Conservation (phyloP, 2,113 vertebrate species). For the Capreolus pygargus region DNA sequence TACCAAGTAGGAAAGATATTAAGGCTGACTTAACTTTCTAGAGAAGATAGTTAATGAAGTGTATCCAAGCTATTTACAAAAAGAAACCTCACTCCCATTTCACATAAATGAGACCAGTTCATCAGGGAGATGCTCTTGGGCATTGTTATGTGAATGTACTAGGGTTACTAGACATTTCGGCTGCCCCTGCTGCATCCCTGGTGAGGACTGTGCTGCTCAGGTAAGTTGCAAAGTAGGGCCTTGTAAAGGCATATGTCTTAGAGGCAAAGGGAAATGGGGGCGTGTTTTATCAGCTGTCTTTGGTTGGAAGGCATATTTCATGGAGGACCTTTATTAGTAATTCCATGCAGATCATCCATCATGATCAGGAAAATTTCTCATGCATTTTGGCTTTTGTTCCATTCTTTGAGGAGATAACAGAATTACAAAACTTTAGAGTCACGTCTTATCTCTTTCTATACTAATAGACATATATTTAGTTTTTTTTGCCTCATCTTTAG, state of each 20-base stretch:
- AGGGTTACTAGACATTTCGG: neutral
- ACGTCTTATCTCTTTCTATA: neutral
- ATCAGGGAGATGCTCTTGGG: neutral
- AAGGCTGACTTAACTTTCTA: constrained; percentile 12
- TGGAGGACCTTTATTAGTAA: neutral
- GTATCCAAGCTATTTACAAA: neutral
- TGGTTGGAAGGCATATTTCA: neutral
- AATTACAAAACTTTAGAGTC: neutral
- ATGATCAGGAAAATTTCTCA: neutral
- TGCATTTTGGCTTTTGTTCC: neutral
- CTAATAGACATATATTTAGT: neutral
- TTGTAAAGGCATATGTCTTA: neutral
- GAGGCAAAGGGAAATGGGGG: neutral
- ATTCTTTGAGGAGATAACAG: neutral
- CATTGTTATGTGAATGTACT: neutral
- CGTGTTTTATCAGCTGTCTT: neutral
- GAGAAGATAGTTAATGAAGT: constrained; percentile 16
- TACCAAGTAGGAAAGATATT: neutral
- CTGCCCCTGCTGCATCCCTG: neutral
- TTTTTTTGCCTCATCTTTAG: neutral
- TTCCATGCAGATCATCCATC: neutral
- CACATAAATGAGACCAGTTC: neutral
- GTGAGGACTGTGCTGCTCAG: neutral
- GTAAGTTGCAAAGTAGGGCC: neutral
- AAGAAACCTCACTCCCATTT: neutral